A percentile compares a stretch with the other conserved stretches of the same genome.
Conservation (phyloP, 2,888 invertebrate species). For the Phortica magna region DNA sequence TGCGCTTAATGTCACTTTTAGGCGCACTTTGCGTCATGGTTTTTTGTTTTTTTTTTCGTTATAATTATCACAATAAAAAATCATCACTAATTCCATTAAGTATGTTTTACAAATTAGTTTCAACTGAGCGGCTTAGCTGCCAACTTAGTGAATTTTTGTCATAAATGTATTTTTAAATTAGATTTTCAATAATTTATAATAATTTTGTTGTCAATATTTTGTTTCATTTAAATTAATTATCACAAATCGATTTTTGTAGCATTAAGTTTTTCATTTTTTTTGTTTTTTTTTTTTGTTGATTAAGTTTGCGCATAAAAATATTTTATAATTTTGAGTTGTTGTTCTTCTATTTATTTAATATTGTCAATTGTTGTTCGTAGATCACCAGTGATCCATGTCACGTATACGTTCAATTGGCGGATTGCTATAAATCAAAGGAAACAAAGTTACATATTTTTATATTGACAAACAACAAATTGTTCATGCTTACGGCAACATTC, state of each 20-base stretch:
- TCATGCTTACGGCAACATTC: slow-evolving; percentile 77
- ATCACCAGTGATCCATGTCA: slow-evolving; percentile 77
- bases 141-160: slow-evolving; percentile 19
- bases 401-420: slow-evolving; percentile 76
- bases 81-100: slow-evolving; percentile 18
- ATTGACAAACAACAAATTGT: background rate
- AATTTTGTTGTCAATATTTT: slow-evolving; percentile 45
- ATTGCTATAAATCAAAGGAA: slow-evolving; percentile 65
- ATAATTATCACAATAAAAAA: slow-evolving; percentile 30
- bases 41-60: background rate
- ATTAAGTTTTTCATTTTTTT: slow-evolving; percentile 46
- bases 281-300: background rate
- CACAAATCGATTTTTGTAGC: slow-evolving; percentile 64
- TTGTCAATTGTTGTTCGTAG: background rate
- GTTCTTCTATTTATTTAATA: background rate
- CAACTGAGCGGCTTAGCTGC: slow-evolving; percentile 11
- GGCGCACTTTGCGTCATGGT: slow-evolving; percentile 3
- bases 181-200: slow-evolving; percentile 36
- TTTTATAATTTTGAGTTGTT: background rate
- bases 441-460: background rate
- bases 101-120: background rate
- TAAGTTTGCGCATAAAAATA: background rate
- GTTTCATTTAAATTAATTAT: slow-evolving; percentile 51
- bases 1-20: slow-evolving; percentile 17
- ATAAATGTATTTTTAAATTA: slow-evolving; percentile 2